Evolutionary conservation across 2,113 vertebrate species (phyloP).

Genomic region (Phodopus roborovskii): DNA sequence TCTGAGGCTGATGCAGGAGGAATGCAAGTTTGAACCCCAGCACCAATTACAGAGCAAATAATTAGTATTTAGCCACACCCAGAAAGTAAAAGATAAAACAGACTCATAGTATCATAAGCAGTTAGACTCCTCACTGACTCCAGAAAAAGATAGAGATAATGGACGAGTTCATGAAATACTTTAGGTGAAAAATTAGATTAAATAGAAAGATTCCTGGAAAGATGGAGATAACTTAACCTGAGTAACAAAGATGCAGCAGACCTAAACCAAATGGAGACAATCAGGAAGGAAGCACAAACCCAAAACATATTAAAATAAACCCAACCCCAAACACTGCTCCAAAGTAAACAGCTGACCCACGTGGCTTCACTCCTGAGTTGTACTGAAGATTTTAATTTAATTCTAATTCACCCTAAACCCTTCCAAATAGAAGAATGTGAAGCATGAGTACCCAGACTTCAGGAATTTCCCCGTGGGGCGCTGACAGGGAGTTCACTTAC

Average conservation of each 20-base stretch:
- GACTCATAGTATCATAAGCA: background rate
- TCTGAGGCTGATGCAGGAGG: background rate
- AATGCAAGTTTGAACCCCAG: background rate
- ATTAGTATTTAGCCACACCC: background rate
- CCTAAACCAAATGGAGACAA: background rate
- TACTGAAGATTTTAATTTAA: background rate
- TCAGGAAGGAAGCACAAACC: background rate
- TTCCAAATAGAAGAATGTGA: background rate
- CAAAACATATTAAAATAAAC: background rate
- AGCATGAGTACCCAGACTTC: background rate
- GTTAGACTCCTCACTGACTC: background rate
- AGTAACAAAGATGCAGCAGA: background rate
- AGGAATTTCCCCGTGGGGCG: background rate
- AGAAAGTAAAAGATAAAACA: background rate
- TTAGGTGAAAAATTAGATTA: background rate
- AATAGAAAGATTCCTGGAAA: background rate
- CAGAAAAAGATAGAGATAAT: background rate
- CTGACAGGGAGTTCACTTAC: background rate
- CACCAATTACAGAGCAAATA: background rate
- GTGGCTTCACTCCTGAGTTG: background rate
- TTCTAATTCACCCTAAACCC: background rate
- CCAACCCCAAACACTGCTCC: background rate
- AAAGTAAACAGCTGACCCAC: background rate
- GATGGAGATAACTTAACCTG: background rate
- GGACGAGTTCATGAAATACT: background rate